Base-by-base conservation (phyloP, 2,113 vertebrate genomes). In the Alligator sinensis region DNA sequence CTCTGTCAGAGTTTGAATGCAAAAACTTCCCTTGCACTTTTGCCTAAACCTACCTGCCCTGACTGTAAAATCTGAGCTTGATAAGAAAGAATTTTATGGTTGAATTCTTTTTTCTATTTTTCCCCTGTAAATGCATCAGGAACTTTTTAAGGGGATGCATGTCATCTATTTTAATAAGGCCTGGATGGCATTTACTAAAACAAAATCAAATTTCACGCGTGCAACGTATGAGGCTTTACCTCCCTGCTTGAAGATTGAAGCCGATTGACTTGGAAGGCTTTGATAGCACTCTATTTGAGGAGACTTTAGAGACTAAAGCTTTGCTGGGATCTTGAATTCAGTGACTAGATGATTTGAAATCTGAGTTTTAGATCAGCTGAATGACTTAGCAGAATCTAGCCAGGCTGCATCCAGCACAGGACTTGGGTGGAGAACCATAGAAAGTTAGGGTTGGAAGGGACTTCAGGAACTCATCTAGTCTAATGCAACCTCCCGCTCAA, bases 161-260 rank as follows among this genome's bases (percentile, higher is more conserved):
- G 64, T 89, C 82, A 95, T 91, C 92, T 93, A 72, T 85, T 87
- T 77, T 82, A 86, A 80, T 27, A 82, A 63, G 91, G 77, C 81
- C 89, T 84, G 86, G 85, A 38, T 54, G 58, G 21, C 4, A 0
- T 82, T 93, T 25, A 22, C 58, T 17, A 84, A 60, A 82, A 58
- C 55, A 64, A 4, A 0, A 27, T 38, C 82, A 58, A 80, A 25
- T 74, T 87, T 82, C 60, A 11, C 0, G 18, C 38, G 58, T 9
- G 9, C 80, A 81, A 86, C 88, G 79, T 59, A 13, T 3, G 72
- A 80, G 82, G 11, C 89, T 62, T 82, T 55, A n/a, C 11, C 84
- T 34, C 28, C 89, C 84, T 0, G 0, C 0, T 75, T 0, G 30
- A 38, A 38, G 68, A 21, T 38, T 38, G 68, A 72, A 72, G 38